Percentiles rank a stretch among this genome's conserved stretches.
Evolutionary conservation across 2,888 invertebrate species (phyloP).

Genomic region (Quadroppia sp.): DNA sequence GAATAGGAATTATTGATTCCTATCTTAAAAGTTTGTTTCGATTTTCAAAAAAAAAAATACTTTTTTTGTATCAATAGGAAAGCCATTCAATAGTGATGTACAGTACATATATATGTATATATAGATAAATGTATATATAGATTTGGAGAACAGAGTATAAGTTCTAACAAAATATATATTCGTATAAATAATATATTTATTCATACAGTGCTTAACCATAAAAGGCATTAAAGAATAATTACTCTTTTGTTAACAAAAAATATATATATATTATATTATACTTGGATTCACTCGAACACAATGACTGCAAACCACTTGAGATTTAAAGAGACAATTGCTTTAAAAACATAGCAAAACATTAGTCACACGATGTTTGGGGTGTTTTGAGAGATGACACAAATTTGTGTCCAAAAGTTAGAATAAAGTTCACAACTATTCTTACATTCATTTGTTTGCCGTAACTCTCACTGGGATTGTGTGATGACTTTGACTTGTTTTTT

Average conservation of each 20-base stretch:
- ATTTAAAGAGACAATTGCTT: neutral
- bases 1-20: neutral
- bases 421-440: neutral
- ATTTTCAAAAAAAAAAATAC: too few species aligned
- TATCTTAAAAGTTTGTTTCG: neutral
- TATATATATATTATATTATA: too few species aligned
- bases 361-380: neutral
- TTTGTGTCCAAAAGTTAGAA: too few species aligned
- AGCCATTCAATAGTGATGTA: neutral
- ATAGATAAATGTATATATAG: too few species aligned
- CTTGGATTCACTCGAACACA: neutral
- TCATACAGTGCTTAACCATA: neutral
- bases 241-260: neutral
- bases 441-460: neutral
- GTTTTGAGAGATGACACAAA: neutral
- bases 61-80: neutral
- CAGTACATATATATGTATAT: neutral
- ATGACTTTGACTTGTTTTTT: too few species aligned
- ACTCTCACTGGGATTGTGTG: neutral
- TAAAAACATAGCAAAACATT: neutral
- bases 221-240: neutral
- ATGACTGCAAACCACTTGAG: neutral
- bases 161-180: too few species aligned
- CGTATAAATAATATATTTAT: neutral
- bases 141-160: too few species aligned